Percentiles rank a stretch among this genome's conserved stretches.
phyloP scores from a whole-genome alignment of 1,140 invertebrate genomes.

The Drosophila eugracilis region DNA sequence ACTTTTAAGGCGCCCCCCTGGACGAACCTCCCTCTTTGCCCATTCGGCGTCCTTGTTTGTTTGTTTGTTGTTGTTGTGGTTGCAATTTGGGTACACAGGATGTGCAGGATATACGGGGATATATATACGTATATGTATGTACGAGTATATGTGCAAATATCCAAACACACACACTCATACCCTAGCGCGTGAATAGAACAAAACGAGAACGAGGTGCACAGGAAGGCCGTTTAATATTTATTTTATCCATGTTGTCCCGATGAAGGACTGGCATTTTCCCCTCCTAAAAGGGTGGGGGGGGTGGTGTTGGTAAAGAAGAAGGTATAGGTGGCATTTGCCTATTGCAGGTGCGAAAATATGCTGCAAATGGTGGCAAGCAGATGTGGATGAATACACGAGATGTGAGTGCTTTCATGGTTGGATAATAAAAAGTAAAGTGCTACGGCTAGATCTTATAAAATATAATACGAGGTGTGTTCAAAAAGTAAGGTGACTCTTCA shows the following conservation, averaged over 20 bases:
- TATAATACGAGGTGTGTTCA: too few species aligned
- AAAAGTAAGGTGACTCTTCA: too few species aligned
- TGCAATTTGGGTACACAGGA: constrained; percentile 76
- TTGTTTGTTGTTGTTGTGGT: constrained; percentile 74
- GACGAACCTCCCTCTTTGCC: background rate
- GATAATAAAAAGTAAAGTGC: constrained; percentile 7
- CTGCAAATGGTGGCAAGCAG: constrained; percentile 26
- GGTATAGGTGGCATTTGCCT: constrained; percentile 5
- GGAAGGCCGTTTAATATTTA: constrained; percentile 80
- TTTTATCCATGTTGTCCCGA: constrained; percentile 68
- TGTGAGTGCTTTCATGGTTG: constrained; percentile 15
- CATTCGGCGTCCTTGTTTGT: background rate
- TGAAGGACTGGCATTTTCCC: constrained; percentile 25
- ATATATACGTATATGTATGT: too few species aligned
- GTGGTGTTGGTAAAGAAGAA: too few species aligned
- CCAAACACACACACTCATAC: constrained; percentile 23
- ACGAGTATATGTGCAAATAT: constrained; percentile 27
- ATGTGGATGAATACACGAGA: constrained; percentile 15
- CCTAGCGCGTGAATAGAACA: background rate
- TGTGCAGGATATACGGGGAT: constrained; percentile 39
- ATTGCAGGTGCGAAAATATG: constrained; percentile 53
- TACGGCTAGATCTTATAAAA: background rate
- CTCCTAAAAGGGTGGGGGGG: background rate
- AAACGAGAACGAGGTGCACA: constrained; percentile 39
- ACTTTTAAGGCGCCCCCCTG: constrained; percentile 69